These are phyloP conservation scores for Harpagifer antarcticus DNA, from an alignment of 2,797 vertebrate genomes.

Conservation along the genomic window DNA sequence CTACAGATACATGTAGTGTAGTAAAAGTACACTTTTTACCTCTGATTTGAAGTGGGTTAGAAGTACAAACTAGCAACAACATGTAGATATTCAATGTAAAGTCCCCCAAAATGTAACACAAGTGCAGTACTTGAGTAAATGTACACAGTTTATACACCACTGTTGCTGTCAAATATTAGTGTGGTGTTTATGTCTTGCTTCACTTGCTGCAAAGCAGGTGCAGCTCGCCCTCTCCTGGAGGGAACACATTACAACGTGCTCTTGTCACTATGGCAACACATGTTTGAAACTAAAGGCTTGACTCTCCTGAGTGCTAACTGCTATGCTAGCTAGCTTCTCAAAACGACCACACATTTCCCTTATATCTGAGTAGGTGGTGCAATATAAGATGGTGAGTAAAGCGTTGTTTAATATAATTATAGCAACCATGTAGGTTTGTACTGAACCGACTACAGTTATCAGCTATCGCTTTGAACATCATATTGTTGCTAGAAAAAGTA, in stretches of 20 bases:
- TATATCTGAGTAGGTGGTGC: not conserved
- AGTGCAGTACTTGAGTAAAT: too few relatives aligned
- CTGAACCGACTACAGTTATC: not conserved
- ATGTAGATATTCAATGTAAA: too few relatives aligned
- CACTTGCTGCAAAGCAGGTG: not conserved
- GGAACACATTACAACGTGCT: not conserved
- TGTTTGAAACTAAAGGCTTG: not conserved
- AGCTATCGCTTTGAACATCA: not conserved
- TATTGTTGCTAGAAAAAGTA: too few relatives aligned
- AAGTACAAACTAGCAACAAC: too few relatives aligned
- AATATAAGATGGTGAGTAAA: conserved; percentile 32
- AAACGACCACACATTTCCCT: not conserved
- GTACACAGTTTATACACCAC: too few relatives aligned
- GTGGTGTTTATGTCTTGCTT: not conserved
- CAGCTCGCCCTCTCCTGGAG: not conserved
- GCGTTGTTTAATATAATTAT: accelerated
- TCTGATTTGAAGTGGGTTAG: too few relatives aligned
- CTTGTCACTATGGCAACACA: conserved; percentile 8
- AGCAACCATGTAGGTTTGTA: not conserved
- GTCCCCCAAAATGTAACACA: too few relatives aligned
- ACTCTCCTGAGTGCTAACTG: not conserved
- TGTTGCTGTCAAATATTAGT: too few relatives aligned
- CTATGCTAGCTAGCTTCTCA: not conserved
- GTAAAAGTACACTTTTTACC: too few relatives aligned
- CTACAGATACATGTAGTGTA: too few relatives aligned